Evolutionary conservation across 2,113 vertebrate species (phyloP).

Genomic region (Urocitellus parryii): DNA sequence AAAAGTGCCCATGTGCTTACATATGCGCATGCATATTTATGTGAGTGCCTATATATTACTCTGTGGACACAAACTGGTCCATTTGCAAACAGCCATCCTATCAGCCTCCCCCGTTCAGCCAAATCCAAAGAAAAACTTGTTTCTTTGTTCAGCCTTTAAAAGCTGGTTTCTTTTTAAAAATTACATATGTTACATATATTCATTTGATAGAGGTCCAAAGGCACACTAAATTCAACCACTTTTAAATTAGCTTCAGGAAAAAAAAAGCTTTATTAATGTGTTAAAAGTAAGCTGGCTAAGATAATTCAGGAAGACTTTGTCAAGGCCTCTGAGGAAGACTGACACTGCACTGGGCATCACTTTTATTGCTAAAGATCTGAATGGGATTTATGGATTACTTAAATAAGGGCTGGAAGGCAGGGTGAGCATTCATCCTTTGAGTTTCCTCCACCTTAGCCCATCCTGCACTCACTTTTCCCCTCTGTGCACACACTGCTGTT

Average conservation of each 20-base stretch:
- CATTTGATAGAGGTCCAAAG: constrained; percentile 39
- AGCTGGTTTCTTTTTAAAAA: constrained; percentile 24
- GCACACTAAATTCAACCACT: neutral
- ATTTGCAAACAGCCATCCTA: constrained; percentile 68
- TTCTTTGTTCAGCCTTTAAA: constrained; percentile 64
- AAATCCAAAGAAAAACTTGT: constrained; percentile 49
- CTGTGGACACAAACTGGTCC: constrained; percentile 71
- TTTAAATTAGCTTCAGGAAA: constrained; percentile 49
- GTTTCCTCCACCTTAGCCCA: neutral
- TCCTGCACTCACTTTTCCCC: neutral
- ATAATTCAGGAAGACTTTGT: neutral
- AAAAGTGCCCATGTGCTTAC: neutral
- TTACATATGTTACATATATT: constrained; percentile 53
- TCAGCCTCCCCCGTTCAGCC: neutral
- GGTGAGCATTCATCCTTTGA: neutral
- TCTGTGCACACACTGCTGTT: neutral
- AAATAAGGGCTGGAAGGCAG: neutral
- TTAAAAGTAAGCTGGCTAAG: neutral
- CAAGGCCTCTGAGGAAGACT: neutral
- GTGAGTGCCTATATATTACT: constrained; percentile 51
- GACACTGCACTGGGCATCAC: fast-evolving
- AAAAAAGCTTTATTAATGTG: constrained; percentile 35
- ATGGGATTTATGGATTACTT: neutral
- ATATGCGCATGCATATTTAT: constrained; percentile 78
- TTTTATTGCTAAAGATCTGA: neutral